These are phyloP conservation scores for Notolabrus celidotus DNA, from an alignment of 2,797 vertebrate genomes.

Conservation along the genomic window DNA sequence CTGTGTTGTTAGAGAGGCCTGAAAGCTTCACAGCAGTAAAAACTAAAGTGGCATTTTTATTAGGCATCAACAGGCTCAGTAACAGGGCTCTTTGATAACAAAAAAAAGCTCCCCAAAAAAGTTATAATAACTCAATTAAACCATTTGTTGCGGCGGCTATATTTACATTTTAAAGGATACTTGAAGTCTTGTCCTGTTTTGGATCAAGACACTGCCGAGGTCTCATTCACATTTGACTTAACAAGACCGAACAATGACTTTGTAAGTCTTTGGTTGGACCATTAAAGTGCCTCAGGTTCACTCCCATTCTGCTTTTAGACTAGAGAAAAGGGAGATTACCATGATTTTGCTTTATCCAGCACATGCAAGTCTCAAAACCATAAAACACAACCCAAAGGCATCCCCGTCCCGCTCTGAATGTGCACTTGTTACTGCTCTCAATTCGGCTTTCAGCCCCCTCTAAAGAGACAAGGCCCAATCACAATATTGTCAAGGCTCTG, in stretches of 20 bases:
- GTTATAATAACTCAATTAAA: constrained; percentile 21
- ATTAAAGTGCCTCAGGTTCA: constrained; percentile 78
- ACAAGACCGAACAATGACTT: constrained; percentile 71
- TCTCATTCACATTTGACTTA: constrained; percentile 71
- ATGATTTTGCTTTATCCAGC: constrained; percentile 82
- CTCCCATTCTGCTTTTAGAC: constrained; percentile 67
- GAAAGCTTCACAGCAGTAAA: background rate
- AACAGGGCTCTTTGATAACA: background rate
- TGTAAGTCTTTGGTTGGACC: constrained; percentile 65
- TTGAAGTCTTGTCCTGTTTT: constrained; percentile 51
- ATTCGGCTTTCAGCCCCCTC: constrained; percentile 88
- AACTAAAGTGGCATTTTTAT: background rate
- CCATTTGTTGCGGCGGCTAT: constrained; percentile 20
- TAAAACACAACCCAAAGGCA: constrained; percentile 85
- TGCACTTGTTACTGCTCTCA: constrained; percentile 89
- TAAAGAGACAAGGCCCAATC: constrained; percentile 90
- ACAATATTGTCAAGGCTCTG: constrained; percentile 94
- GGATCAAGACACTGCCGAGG: constrained; percentile 52
- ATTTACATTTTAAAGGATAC: constrained; percentile 56
- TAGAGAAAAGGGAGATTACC: constrained; percentile 82
- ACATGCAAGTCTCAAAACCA: constrained; percentile 78
- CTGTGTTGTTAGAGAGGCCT: background rate
- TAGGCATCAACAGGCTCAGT: background rate
- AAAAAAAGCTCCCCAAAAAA: background rate
- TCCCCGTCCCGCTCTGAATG: constrained; percentile 84